phyloP scores from a whole-genome alignment of 2,797 vertebrate genomes.

The Sebastes kiyomatsui region DNA sequence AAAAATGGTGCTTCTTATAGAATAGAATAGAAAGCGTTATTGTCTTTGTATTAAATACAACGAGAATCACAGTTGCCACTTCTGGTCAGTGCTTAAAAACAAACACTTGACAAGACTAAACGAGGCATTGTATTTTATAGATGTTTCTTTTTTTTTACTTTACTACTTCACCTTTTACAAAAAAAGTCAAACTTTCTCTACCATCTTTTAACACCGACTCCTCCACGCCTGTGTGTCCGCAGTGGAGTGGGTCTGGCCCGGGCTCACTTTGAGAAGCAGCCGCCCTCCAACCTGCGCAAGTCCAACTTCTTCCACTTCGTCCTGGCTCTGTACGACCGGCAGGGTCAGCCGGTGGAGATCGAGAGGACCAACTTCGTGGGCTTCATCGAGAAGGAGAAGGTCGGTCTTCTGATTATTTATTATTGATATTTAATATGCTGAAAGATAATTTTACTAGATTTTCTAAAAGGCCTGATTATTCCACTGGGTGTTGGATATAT shows the following conservation, averaged over 20 bases:
- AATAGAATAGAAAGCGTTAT: no score
- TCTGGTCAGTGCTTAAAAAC: no score
- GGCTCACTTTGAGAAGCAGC: slow-evolving; percentile 99
- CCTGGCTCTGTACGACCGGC: slow-evolving; percentile 96
- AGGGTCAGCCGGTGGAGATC: slow-evolving; percentile 98
- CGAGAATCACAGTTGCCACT: no score
- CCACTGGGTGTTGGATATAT: not conserved
- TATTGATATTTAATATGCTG: not conserved
- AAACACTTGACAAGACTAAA: no score
- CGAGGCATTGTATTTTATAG: no score
- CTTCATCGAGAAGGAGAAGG: slow-evolving; percentile 99
- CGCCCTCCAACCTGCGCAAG: slow-evolving; percentile 97
- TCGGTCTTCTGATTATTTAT: slow-evolving; percentile 72
- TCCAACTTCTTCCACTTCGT: slow-evolving; percentile 99
- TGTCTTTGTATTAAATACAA: no score
- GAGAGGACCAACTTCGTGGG: slow-evolving; percentile 97
- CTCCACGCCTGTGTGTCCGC: slow-evolving; percentile 80
- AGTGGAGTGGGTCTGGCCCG: slow-evolving; percentile 98
- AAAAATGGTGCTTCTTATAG: not conserved
- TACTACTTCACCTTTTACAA: not conserved
- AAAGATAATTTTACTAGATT: not conserved
- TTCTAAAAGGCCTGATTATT: slow-evolving; percentile 30
- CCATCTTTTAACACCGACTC: slow-evolving; percentile 34
- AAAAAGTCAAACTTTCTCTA: not conserved
- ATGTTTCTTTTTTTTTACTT: no score